Evolutionary conservation across 1,140 invertebrate species (phyloP), one percentile per base, ranked within the genome.

Genomic region (Piezodorus guildinii): DNA sequence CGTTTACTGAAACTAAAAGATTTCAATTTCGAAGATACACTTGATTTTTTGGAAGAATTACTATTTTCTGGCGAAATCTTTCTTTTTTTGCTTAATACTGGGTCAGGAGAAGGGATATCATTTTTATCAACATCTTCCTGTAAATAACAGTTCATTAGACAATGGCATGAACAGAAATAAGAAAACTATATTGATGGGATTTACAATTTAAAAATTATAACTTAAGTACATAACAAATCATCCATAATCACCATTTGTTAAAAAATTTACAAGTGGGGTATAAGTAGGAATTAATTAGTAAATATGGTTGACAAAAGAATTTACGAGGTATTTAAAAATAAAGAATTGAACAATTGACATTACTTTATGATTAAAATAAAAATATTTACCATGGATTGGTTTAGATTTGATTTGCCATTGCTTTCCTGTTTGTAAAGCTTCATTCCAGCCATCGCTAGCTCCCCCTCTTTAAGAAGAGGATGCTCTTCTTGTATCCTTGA

Each of bases 371-470:
- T 21, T 17, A 5, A 49, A 49, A 17, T 3, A 30, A 30, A 30
- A 30, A 30, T 30, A 4, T 27, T 60, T 60, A 39, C 30, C 25
- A 43, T 9, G 14, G 58, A 34, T 60, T 60, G 25, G 21, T 60
- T 43, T 17, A 43, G 34, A 44, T 4, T 17, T 16, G n/a, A 44
- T 44, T 60, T 60, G 10, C 3, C 30, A 60, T 3, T 6, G 21
- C n/a, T 19, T 44, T 60, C 30, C 16, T 60, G 62, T 23, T 51
- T 82, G 65, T 77, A 85, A 44, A 74, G 75, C 44, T 74, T 72
- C 21, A 82, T 75, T 23, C 76, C 78, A 15, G 75, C 71, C 65
- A 81, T 79, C 0, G 78, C 77, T 44, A 84, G 69, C 61, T 83
- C 79, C 0, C 72, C 70, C 0, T 75, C 69, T n/a, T 73, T 76